These are phyloP conservation scores for Gallinago nigripennis DNA, from an alignment of 2,797 vertebrate genomes.

Conservation along the genomic window DNA sequence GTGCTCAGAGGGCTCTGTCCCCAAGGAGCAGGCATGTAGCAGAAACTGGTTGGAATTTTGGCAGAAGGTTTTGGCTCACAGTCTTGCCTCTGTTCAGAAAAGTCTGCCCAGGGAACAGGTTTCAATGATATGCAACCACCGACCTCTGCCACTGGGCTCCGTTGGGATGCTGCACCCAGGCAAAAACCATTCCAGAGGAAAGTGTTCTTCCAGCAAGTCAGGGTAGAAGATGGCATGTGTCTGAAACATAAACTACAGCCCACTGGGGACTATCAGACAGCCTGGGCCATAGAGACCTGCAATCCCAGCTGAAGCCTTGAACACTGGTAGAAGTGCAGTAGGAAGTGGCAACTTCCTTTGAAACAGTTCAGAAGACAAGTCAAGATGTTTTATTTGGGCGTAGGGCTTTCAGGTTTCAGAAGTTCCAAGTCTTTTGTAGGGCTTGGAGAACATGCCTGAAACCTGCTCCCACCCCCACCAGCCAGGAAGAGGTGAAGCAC, in stretches of 20 bases:
- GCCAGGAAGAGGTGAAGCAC: not conserved
- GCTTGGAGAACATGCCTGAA: not conserved
- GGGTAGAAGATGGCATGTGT: not conserved
- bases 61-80: not conserved
- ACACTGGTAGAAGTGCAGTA: not conserved
- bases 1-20: not conserved
- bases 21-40: not conserved
- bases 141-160: not conserved
- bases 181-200: not conserved
- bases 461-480: not conserved
- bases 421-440: not conserved
- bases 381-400: not conserved
- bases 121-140: fast-evolving
- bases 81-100: not conserved
- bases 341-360: not conserved
- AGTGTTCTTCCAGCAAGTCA: not conserved
- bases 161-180: not conserved
- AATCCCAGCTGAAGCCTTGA: not conserved
- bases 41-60: not conserved
- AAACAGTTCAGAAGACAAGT: not conserved
- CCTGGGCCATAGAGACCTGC: not conserved
- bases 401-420: not conserved
- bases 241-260: not conserved
- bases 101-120: not conserved
- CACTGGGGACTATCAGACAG: not conserved